Evolutionary conservation across 1,140 invertebrate genomes (phyloP).

Genomic region (Doryteuthis pealeii): DNA sequence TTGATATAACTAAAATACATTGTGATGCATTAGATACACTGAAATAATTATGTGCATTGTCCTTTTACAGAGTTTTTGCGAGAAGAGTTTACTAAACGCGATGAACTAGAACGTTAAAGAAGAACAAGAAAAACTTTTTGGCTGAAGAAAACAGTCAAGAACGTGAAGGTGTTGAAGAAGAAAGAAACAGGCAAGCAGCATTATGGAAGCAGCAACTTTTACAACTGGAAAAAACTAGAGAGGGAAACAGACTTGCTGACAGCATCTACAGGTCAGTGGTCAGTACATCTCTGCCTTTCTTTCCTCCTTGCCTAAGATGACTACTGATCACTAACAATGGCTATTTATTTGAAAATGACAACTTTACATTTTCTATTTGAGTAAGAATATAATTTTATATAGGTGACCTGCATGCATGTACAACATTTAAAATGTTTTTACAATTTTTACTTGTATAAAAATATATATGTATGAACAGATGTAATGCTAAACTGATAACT

Average conservation of each 20-base stretch:
- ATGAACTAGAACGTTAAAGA: conserved; percentile 76
- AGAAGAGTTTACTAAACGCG: conserved; percentile 81
- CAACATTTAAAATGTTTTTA: too few species aligned
- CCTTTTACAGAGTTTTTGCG: conserved; percentile 68
- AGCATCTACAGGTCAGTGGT: conserved; percentile 64
- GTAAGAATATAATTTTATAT: too few species aligned
- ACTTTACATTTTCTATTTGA: too few species aligned
- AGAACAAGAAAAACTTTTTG: conserved; percentile 72
- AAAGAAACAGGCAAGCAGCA: conserved; percentile 67
- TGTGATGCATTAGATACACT: not conserved
- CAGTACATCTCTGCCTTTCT: not conserved
- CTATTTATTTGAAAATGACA: too few species aligned
- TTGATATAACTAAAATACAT: too few species aligned
- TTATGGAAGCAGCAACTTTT: conserved; percentile 70
- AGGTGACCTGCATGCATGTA: too few species aligned
- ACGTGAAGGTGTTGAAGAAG: conserved; percentile 71
- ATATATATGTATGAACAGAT: too few species aligned
- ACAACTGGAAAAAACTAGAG: conserved; percentile 70
- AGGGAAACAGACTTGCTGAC: conserved; percentile 70
- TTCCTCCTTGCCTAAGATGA: not conserved
- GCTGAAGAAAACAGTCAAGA: conserved; percentile 71
- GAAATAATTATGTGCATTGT: too few species aligned
- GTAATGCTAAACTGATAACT: too few species aligned
- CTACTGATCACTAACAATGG: too few species aligned
- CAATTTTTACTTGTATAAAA: too few species aligned